Evolutionary conservation across 2,113 vertebrate genomes (phyloP).

Genomic region (Pygoscelis adeliae): DNA sequence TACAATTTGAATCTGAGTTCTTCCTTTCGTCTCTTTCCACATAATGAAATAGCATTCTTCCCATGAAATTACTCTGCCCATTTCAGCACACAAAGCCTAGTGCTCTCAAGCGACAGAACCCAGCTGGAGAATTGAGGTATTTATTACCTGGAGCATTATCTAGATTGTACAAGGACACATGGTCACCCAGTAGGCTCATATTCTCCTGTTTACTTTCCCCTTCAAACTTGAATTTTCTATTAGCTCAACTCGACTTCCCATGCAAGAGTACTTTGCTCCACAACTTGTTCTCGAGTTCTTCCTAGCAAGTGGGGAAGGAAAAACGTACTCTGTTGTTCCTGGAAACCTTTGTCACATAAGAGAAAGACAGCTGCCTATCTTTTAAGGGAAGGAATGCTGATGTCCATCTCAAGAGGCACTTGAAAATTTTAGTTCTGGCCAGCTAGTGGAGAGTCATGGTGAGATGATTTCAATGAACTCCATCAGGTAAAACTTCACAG

Average conservation of each 20-base stretch:
- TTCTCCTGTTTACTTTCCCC: neutral
- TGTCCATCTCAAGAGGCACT: neutral
- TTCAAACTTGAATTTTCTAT: neutral
- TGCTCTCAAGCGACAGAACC: neutral
- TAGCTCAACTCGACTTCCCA: neutral
- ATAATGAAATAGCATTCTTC: neutral
- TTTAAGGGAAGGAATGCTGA: neutral
- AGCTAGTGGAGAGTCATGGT: neutral
- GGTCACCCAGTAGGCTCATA: neutral
- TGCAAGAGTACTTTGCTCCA: neutral
- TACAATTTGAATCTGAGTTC: neutral
- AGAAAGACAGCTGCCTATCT: neutral
- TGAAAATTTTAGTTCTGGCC: neutral
- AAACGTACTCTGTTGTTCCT: accelerated
- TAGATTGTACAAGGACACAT: neutral
- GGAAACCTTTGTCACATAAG: neutral
- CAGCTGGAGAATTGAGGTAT: neutral
- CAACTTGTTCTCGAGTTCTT: neutral
- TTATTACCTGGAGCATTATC: neutral
- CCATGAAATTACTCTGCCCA: neutral
- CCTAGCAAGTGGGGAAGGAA: neutral
- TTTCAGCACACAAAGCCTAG: neutral
- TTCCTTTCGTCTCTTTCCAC: neutral
- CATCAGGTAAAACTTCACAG: neutral
- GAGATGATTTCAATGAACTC: neutral